Base-by-base conservation (phyloP, 2,888 invertebrate species). In the Himalopsyche tibetana region DNA sequence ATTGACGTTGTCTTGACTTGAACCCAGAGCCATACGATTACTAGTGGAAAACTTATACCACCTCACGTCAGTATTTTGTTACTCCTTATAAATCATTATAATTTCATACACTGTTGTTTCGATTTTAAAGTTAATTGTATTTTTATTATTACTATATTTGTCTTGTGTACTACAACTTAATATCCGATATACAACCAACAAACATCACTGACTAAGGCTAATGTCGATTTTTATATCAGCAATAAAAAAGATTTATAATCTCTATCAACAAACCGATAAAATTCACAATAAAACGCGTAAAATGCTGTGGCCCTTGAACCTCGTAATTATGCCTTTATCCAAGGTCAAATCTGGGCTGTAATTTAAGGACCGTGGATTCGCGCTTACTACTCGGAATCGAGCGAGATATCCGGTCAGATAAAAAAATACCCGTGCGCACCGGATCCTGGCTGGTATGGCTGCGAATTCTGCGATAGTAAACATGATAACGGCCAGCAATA, bases 381-480 rank as follows among this genome's bases (percentile, higher is more conserved):
- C 74, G 74, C 74, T 74, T 74, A 12, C 38, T 74, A 36, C 28
- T 74, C 38, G 74, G 36, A 74, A 74, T 38, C 74, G 28, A 74
- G 36, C 36, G 74, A 36, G n/a, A 74, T 74, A 74, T 74, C 74
- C 74, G 74, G 74, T 74, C 74, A 74, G 74, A 74, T 74, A 74
- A 69, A 69, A 28, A 69, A 74, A 74, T 38, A 19, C 28, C 38
- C 74, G 74, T 6, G 74, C 74, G 36, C 74, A 28, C 74, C 74
- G 74, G 74, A 74, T 74, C 74, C 36, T 3, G 74, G 36, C 12
- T 38, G 9, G 28, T 74, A 74, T 74, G 36, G 74, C 28, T 36
- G 38, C 28, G 28, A 28, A 28, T 28, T 28, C 28, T 28, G 28
- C 15, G 36, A 74, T 74, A 74, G 12, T 69, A 74, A 74, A 74